Base-by-base conservation (phyloP, 2,888 invertebrate genomes). In the Therioaphis trifolii region DNA sequence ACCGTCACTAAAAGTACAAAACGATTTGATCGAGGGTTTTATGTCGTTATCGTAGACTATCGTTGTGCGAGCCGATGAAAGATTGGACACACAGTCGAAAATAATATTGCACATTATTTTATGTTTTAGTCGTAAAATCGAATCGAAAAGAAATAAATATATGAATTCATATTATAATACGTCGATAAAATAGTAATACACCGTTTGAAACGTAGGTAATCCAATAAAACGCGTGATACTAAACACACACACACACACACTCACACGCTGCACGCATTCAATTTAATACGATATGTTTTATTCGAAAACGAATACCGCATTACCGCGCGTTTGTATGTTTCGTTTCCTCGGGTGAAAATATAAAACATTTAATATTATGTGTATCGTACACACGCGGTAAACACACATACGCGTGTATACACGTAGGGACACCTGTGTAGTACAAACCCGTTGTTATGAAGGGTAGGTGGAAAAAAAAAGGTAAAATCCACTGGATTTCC, bases 231-330 rank as follows among this genome's bases (percentile, higher is more conserved):
- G 15, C 55, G 18, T 35, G 21, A 52, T 35, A 74, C 35, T 12
- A 4, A n/a, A 7, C 7, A 0, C 4, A 29, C 29, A 9, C 15
- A 43, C 21, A 24, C n/a, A 29, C 35, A 5, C 29, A 24, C 21
- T 21, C 18, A 49, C 21, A 29, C 35, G 9, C 27, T n/a, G 29
- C 14, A 29, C 52, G 12, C 11, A n/a, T 15, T 7, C 55, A 49
- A 71, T 71, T 71, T 71, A 71, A 52, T 52, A 29, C 27, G 18
- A 71, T 49, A 43, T 18, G 24, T 75, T 27, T 75, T 43, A 75
- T 58, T 75, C 18, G 58, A 58, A 75, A 58, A 58, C 7, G 43
- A 58, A 75, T 15, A 24, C 68, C 43, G n/a, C 35, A 21, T 58
- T 24, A 11, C 52, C n/a, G 29, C 27, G 4, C 21, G n/a, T 49